Conservation (phyloP, 2,888 invertebrate genomes). For the Heterodera filipjevi region DNA sequence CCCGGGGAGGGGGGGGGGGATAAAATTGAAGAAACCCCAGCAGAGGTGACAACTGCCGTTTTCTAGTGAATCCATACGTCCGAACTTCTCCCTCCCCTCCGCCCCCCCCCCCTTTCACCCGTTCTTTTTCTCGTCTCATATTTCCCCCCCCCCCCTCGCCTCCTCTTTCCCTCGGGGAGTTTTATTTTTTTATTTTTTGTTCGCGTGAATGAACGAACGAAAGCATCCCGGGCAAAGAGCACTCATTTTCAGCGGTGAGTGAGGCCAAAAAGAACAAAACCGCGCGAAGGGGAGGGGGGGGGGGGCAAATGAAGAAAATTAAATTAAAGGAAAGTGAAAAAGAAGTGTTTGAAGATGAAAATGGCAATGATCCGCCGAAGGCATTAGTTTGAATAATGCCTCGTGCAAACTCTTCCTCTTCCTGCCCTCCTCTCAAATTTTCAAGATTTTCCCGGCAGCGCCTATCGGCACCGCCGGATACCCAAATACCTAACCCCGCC, state of each 20-base stretch:
- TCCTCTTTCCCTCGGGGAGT: neutral
- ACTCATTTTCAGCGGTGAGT: neutral
- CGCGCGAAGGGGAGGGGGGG: neutral
- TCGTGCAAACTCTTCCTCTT: too few relatives aligned
- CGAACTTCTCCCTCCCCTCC: neutral
- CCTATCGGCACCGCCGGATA: too few relatives aligned
- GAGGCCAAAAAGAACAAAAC: neutral
- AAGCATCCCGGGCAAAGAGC: neutral
- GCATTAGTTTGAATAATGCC: neutral
- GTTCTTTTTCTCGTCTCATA: neutral
- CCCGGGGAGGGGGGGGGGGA: neutral
- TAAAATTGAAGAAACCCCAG: neutral
- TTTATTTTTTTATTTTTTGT: neutral
- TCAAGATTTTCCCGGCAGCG: too few relatives aligned
- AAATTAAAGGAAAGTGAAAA: neutral
- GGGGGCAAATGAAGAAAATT: neutral
- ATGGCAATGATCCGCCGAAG: neutral
- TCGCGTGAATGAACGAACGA: slow-evolving; percentile 12
- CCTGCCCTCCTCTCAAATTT: too few relatives aligned
- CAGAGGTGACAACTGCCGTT: slow-evolving; percentile 4
- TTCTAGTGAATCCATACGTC: neutral
- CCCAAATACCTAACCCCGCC: too few relatives aligned
- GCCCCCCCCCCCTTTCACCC: neutral
- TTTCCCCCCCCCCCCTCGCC: neutral
- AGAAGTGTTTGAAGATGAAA: neutral